Percentiles rank a stretch among this genome's conserved stretches.
Evolutionary conservation across 2,888 invertebrate species (phyloP).

Genomic region (Achlya flavicornis): DNA sequence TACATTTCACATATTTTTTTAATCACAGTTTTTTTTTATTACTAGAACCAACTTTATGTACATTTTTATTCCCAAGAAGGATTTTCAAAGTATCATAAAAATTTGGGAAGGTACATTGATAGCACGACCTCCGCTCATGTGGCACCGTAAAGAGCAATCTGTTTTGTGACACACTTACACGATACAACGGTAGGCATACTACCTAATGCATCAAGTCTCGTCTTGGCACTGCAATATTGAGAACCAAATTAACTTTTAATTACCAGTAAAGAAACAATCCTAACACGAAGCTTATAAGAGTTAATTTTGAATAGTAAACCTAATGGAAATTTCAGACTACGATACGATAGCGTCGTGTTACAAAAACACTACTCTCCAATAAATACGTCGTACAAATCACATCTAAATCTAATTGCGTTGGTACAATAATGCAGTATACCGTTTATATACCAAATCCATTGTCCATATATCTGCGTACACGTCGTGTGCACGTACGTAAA

Average conservation of each 20-base stretch:
- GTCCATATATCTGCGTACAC: constrained; percentile 38
- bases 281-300: constrained; percentile 15
- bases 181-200: constrained; percentile 10
- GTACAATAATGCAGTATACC: constrained; percentile 29
- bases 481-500: constrained; percentile 45
- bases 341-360: constrained; percentile 23
- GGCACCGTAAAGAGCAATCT: constrained; percentile 58
- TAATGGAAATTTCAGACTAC: constrained; percentile 20
- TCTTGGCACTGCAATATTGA: constrained; percentile 59
- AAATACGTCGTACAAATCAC: constrained; percentile 30
- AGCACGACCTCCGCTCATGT: constrained; percentile 34
- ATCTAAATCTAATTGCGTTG: constrained; percentile 24
- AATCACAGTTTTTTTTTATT: constrained; percentile 61
- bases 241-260: constrained; percentile 33
- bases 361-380: constrained; percentile 17
- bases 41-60: constrained; percentile 60
- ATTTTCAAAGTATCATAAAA: constrained; percentile 29
- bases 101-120: neutral
- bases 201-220: constrained; percentile 27
- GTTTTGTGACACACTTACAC: constrained; percentile 38
- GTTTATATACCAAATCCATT: constrained; percentile 22
- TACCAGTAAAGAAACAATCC: constrained; percentile 29
- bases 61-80: constrained; percentile 65
- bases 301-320: constrained; percentile 16
- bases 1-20: constrained; percentile 56